Conservation (phyloP, 2,113 vertebrate genomes). For the Silurus asotus region DNA sequence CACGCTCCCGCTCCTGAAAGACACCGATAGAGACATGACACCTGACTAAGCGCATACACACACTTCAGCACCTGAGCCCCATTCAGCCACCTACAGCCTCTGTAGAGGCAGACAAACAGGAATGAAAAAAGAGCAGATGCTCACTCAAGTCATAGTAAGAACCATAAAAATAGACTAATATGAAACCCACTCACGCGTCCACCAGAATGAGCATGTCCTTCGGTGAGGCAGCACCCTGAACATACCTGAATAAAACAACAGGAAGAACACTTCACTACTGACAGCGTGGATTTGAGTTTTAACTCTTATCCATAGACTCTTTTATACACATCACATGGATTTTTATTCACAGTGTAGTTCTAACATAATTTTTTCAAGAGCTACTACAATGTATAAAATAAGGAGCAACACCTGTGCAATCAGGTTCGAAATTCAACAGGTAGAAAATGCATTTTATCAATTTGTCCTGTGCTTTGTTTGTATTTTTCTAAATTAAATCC, state of each 20-base stretch:
- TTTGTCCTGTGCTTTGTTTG: too few relatives aligned
- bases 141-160: neutral
- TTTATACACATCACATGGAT: neutral
- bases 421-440: too few relatives aligned
- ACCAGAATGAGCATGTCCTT: slow-evolving; percentile 99
- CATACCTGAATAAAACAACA: slow-evolving; percentile 80
- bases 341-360: neutral
- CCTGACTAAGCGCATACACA: slow-evolving; percentile 11
- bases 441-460: too few relatives aligned
- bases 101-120: neutral
- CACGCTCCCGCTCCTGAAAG: slow-evolving; percentile 89
- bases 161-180: slow-evolving; percentile 44
- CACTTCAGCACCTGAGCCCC: slow-evolving; percentile 14
- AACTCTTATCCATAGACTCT: neutral
- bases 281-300: neutral
- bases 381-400: too few relatives aligned
- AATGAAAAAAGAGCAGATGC: neutral
- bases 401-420: too few relatives aligned
- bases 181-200: slow-evolving; percentile 87
- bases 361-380: neutral
- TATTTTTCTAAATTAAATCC: too few relatives aligned
- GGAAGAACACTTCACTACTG: slow-evolving; percentile 1
- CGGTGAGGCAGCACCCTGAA: slow-evolving; percentile 96
- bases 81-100: neutral
- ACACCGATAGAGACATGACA: slow-evolving; percentile 15